These are phyloP conservation scores for Microtus montanus DNA, from an alignment of 2,113 vertebrate species.

Conservation along the genomic window DNA sequence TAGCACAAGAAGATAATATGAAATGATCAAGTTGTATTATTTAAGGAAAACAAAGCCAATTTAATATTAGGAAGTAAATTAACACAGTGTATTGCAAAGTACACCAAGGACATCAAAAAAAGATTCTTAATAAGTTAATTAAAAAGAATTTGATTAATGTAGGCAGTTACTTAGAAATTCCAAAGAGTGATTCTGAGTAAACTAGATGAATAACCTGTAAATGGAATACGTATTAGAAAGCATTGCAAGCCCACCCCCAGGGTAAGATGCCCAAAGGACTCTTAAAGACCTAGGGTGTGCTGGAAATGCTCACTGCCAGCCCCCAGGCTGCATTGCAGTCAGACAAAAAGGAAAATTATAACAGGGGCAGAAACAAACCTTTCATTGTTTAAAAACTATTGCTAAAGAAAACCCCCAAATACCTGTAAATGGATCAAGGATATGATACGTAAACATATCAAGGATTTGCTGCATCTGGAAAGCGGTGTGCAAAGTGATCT, in stretches of 20 bases:
- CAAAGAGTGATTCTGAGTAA: neutral
- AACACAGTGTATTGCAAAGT: neutral
- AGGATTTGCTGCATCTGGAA: neutral
- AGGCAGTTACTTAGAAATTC: conserved; percentile 4
- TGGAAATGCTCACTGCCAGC: neutral
- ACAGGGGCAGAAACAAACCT: neutral
- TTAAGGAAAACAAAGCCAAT: neutral
- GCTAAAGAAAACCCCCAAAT: neutral
- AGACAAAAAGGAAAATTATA: neutral
- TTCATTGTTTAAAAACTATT: neutral
- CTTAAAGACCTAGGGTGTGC: neutral
- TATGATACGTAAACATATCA: too few species aligned
- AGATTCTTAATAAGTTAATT: neutral
- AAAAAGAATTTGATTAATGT: conserved; percentile 7
- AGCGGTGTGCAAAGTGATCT: neutral
- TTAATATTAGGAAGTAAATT: conserved; percentile 37
- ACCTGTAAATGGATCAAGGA: neutral
- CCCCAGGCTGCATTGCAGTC: neutral
- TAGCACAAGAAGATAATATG: neutral
- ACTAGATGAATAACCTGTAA: neutral
- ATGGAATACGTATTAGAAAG: neutral
- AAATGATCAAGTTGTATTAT: neutral
- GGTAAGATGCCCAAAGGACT: neutral
- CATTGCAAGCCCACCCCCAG: neutral
- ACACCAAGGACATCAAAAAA: neutral